Base-by-base conservation (phyloP, 1,140 invertebrate species). In the Phortica variegata region DNA sequence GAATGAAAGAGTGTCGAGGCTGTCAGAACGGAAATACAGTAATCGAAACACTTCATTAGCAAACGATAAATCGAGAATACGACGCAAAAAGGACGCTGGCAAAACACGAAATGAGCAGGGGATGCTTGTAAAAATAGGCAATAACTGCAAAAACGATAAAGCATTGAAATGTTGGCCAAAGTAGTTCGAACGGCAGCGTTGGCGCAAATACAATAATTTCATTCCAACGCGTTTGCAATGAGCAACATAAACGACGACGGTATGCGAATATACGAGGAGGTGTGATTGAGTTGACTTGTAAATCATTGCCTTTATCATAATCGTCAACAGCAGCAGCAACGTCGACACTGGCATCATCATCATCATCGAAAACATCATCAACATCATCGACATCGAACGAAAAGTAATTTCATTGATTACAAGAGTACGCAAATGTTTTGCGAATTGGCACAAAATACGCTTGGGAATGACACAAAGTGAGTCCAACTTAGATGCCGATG, bases 341-440 rank as follows among this genome's bases (percentile, higher is more conserved):
- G 33, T 15, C 33, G 16, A 34, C 60, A 68, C 68, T 68, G 63
- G 54, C 57, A 59, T 61, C 32, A n/a, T 15, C 32, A 6, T 8
- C 6, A 34, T 12, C 26, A 7, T 6, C 26, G 26, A 7, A 6
- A 12, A 7, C 26, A n/a, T 8, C 32, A n/a, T 15, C 5, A n/a
- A 8, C 13, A 15, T 15, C 32, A n/a, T 34, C 13, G 32, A 58
- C 52, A 51, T 55, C 44, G 58, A 60, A 56, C 58, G 56, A 68
- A 68, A 68, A 63, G 63, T 68, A 68, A 68, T 68, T 60, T 63
- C 63, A 68, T 68, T 68, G 63, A 68, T 68, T 68, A 68, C 62
- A 17, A 40, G 39, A 61, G 55, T 38, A 49, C 3, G 4, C 36
- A 17, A 26, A 26, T 10, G 23, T n/a, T n/a, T n/a, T n/a, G n/a